These are phyloP conservation scores for Agonopterix alstromeriana DNA, from an alignment of 2,888 invertebrate genomes.

Conservation along the genomic window DNA sequence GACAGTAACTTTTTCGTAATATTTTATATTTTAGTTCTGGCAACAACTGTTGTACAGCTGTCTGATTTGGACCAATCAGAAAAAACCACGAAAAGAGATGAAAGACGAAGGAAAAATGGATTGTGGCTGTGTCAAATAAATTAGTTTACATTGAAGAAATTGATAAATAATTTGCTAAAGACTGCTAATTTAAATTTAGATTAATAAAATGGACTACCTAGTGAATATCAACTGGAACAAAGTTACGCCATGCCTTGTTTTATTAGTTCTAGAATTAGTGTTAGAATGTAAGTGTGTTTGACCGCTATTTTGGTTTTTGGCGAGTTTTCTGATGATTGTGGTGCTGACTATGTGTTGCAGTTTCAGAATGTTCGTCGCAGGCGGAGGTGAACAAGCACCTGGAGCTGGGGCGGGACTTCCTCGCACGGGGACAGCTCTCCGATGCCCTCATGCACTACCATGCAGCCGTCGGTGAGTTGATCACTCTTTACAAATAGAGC, in stretches of 20 bases:
- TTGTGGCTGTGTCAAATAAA: conserved; percentile 60
- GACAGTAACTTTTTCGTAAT: not conserved
- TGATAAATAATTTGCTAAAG: conserved; percentile 38
- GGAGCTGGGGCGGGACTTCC: conserved; percentile 93
- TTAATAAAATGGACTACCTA: conserved; percentile 69
- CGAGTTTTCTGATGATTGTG: conserved; percentile 29
- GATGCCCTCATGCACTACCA: conserved; percentile 99
- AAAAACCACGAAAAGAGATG: conserved; percentile 73
- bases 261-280: conserved; percentile 81
- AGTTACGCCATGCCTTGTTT: conserved; percentile 80
- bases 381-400: conserved; percentile 94
- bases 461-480: conserved; percentile 93
- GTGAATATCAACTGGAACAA: conserved; percentile 78
- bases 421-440: conserved; percentile 94
- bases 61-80: conserved; percentile 77
- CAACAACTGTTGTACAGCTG: conserved; percentile 10
- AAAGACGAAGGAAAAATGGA: conserved; percentile 56
- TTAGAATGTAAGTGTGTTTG: conserved; percentile 78
- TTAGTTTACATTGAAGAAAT: conserved; percentile 57
- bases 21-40: not conserved
- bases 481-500: not conserved
- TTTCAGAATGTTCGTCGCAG: conserved; percentile 82
- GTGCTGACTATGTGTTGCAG: conserved; percentile 54
- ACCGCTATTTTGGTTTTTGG: conserved; percentile 14
- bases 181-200: conserved; percentile 40